Base-by-base conservation (phyloP, 2,113 vertebrate genomes). In the Plestiodon gilberti region DNA sequence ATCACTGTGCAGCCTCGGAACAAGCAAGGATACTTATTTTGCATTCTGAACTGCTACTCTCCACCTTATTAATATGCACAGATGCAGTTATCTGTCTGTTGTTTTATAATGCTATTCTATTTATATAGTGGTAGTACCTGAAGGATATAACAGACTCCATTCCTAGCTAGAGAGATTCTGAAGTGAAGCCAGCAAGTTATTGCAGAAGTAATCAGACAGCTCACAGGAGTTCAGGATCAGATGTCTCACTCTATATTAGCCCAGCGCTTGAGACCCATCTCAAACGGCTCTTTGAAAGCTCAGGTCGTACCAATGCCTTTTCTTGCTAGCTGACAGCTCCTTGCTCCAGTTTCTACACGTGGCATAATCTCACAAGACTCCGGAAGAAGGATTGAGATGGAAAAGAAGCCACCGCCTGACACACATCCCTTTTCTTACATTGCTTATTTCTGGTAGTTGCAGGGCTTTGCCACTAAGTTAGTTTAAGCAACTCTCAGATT, bases 61-160 rank as follows among this genome's bases (percentile, higher is more conserved):
- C n/a, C 28, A 17, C 3, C 3, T 90, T 69, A 78, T 93, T 95
- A 95, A 95, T 89, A 94, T 91, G 91, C 85, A 80, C 86, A 76
- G 78, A 73, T 90, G 70, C 67, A 70, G 85, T 65, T 88, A 89
- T 87, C 87, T 89, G 64, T 82, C 91, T 89, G 87, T 90, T 92
- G 84, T 70, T 92, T 92, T 92, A 70, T 86, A 93, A 90, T 80
- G 87, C 67, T 91, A 55, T 93, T 92, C 86, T 79, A 88, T 91
- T 94, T 94, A 87, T 91, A 76, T 83, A 92, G 88, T 89, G 82
- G 48, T 80, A 69, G 64, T 62, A 85, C 83, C 93, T 93, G 88
- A 93, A 23, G 11, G 79, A 65, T 78, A 23, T 71, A 88, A 89
- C 86, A 88, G 48, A 92, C 71, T 94, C 75, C 20, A 23, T 91